Base-by-base conservation (phyloP, 2,888 invertebrate species). In the Drosophila barbarae region DNA sequence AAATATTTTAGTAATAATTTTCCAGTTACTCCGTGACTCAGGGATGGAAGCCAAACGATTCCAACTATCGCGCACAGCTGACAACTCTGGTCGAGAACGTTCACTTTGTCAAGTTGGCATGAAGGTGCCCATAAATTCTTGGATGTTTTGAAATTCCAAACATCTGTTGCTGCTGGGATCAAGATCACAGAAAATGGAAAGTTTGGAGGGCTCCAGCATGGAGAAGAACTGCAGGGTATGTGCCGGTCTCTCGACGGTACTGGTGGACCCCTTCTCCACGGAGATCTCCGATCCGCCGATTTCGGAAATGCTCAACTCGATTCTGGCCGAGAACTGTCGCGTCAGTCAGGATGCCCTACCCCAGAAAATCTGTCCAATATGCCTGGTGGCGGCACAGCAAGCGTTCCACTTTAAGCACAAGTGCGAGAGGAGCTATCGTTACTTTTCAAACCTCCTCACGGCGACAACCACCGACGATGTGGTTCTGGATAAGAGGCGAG, bases 271-370 rank as follows among this genome's bases (percentile, higher is more conserved):
- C 13, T 73, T 71, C 39, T 39, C 52, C 5, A 21, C 49, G 2
- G 50, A 55, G 13, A 42, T 30, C 18, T 49, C 32, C 3, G 57
- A 59, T 32, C 52, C 63, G 2, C 64, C 58, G 5, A 21, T 70
- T 18, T 54, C 63, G 1, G 66, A 64, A 8, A 75, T 75, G 77
- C 26, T 75, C 0, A 72, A 61, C n/a, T 63, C 57, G 8, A 38
- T 68, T 21, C 39, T 69, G 9, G 49, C 50, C 21, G 58, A 54
- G 13, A 39, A 38, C n/a, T 75, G 63, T 18, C 55, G 50, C 13
- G 57, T 77, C 0, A 44, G 49, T 1, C 39, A 15, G n/a, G 74
- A 73, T 76, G 21, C 30, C 30, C 32, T 63, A 35, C 76, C 76
- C 1, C 72, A 70, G 12, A 54, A 71, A 26, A 65, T 76, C 7